Evolutionary conservation across 2,113 vertebrate species (phyloP).

Genomic region (Blennius ocellaris): DNA sequence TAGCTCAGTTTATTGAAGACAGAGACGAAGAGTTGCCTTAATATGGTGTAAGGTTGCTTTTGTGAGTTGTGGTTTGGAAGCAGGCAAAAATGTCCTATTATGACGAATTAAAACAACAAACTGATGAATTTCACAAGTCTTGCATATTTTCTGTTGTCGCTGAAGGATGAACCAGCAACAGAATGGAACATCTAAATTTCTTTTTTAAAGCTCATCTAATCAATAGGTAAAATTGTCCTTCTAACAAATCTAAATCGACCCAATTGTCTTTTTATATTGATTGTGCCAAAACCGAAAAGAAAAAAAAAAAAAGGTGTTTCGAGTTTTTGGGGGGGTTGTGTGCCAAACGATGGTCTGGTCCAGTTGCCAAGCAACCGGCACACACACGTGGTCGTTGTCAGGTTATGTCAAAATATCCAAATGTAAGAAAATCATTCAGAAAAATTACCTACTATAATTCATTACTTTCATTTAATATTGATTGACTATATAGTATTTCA

Average conservation of each 20-base stretch:
- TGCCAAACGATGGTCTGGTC: constrained; percentile 1
- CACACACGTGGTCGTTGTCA: constrained; percentile 5
- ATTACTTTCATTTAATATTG: neutral
- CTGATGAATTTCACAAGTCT: neutral
- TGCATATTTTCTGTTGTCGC: too few species aligned
- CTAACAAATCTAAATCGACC: neutral
- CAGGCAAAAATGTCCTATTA: neutral
- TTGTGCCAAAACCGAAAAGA: neutral
- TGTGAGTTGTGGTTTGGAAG: too few species aligned
- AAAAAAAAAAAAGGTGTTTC: neutral
- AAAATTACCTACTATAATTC: neutral
- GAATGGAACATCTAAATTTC: too few species aligned
- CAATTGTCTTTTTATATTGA: constrained; percentile 1
- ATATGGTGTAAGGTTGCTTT: too few species aligned
- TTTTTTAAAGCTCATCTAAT: neutral
- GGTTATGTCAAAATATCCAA: neutral
- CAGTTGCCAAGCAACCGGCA: constrained; percentile 46
- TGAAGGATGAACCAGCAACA: too few species aligned
- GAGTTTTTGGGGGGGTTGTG: neutral
- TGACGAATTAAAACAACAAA: neutral
- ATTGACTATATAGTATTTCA: neutral
- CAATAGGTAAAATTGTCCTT: neutral
- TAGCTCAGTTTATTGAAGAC: too few species aligned
- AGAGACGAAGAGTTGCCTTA: too few species aligned
- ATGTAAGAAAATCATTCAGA: neutral